Base-by-base conservation (phyloP, 2,888 invertebrate genomes). In the Ephialtes manifestator region DNA sequence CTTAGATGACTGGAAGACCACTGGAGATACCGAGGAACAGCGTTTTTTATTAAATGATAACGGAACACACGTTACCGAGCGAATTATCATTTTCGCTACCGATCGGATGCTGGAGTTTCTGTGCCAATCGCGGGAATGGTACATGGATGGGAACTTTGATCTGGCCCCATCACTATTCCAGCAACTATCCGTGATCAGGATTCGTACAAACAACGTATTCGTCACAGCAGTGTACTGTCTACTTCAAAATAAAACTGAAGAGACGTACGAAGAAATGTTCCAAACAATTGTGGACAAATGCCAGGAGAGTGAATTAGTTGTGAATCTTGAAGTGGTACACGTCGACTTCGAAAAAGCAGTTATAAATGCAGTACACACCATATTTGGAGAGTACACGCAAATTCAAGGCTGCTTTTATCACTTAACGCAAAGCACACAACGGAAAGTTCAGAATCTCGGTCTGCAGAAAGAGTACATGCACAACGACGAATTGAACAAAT, bases 141-240 rank as follows among this genome's bases (percentile, higher is more conserved):
- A 68, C 43, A 68, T 78, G 67, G 78, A 68, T 35, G 78, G 78
- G 7, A 70, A 78, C 58, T 78, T 58, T 35, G 70, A 70, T 24
- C 13, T 78, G 13, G 70, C 78, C 18, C 70, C 68, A 39, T 35
- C 31, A 48, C 20, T 35, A 3, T 78, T 78, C 24, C 15, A 10
- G n/a, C 78, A 70, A 24, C 55, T 78, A 4, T 68, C 70, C n/a
- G 70, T 77, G 1, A 11, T 77, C 13, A 51, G 77, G 11, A 31
- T 55, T 35, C 5, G 11, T n/a, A 2, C 28, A 24, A 24, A 58
- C 7, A n/a, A 24, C 4, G 31, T 78, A 5, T 68, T 55, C 46
- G 28, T 70, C 28, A 78, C 78, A 0, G 70, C n/a, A 48, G 78
- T 68, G 2, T 78, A 78, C 24, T 20, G 20, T n/a, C n/a, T 78